These are phyloP conservation scores for Aphaenogaster floridana DNA, from an alignment of 1,140 invertebrate species.

Conservation along the genomic window DNA sequence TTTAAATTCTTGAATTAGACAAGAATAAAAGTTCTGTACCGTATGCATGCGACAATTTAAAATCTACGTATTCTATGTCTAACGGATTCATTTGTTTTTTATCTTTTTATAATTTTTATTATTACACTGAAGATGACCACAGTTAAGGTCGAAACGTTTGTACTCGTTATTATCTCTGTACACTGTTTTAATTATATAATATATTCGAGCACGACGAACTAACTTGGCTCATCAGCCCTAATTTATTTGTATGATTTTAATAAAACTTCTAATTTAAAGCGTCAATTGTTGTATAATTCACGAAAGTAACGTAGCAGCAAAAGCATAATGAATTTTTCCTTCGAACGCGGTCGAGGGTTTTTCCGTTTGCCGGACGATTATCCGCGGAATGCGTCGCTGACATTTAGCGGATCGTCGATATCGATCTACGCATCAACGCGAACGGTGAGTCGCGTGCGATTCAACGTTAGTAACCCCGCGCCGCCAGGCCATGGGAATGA, in stretches of 20 bases:
- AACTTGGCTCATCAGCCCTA: no score
- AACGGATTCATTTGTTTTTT: no score
- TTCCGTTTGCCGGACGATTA: neutral
- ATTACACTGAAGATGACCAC: no score
- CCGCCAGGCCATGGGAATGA: neutral
- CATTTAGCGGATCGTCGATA: slow-evolving; percentile 39
- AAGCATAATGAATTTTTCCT: neutral
- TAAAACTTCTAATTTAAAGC: neutral
- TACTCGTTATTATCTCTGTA: no score
- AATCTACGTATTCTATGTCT: no score
- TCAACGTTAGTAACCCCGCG: neutral
- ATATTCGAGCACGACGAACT: no score
- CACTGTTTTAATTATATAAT: no score
- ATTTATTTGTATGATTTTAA: no score
- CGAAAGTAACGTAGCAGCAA: neutral
- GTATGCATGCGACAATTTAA: no score
- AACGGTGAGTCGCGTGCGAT: slow-evolving; percentile 37
- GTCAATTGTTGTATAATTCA: neutral
- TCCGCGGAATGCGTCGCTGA: slow-evolving; percentile 20
- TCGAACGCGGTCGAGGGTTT: neutral
- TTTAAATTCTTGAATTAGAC: neutral
- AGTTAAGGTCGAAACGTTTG: no score
- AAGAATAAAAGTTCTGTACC: neutral
- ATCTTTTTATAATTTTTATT: no score
- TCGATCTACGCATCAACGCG: slow-evolving; percentile 29